Evolutionary conservation across 92 coral and sea anemone genomes (phyloP).

Genomic region (Porites divaricata): DNA sequence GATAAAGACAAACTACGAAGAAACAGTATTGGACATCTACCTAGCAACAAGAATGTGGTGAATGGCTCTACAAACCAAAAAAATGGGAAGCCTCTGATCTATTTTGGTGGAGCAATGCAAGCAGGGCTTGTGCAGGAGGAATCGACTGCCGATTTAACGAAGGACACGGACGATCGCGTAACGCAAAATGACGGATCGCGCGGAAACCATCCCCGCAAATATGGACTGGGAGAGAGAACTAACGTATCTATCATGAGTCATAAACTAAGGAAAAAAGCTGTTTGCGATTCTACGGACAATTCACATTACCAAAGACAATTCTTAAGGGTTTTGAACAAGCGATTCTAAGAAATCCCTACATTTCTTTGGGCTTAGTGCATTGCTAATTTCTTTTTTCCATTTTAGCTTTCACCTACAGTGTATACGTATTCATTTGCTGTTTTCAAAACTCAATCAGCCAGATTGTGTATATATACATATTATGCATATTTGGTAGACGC

Average conservation of each 20-base stretch:
- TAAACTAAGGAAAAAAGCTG: conserved; percentile 79
- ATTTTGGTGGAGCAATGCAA: background rate
- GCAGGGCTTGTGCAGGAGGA: background rate
- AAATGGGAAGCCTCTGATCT: background rate
- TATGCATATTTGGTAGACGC: background rate
- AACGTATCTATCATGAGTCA: conserved; percentile 55
- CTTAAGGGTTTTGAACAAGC: conserved; percentile 80
- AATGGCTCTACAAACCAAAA: background rate
- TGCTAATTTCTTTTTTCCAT: background rate
- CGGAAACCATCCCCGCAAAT: conserved; percentile 29
- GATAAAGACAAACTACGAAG: conserved; percentile 20
- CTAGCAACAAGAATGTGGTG: background rate
- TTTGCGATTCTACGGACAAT: conserved; percentile 78
- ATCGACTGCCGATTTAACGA: background rate
- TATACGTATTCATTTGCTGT: background rate
- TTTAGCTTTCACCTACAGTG: background rate
- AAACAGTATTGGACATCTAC: conserved; percentile 12
- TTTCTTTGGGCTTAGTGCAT: background rate
- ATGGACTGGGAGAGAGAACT: conserved; percentile 39
- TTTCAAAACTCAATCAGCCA: background rate
- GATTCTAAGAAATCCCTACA: conserved; percentile 40
- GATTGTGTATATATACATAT: background rate
- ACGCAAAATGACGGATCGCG: conserved; percentile 14
- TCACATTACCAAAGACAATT: conserved; percentile 88
- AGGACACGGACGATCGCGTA: conserved; percentile 1